Conservation (phyloP, 2,113 vertebrate genomes). For the Onychostoma macrolepis region DNA sequence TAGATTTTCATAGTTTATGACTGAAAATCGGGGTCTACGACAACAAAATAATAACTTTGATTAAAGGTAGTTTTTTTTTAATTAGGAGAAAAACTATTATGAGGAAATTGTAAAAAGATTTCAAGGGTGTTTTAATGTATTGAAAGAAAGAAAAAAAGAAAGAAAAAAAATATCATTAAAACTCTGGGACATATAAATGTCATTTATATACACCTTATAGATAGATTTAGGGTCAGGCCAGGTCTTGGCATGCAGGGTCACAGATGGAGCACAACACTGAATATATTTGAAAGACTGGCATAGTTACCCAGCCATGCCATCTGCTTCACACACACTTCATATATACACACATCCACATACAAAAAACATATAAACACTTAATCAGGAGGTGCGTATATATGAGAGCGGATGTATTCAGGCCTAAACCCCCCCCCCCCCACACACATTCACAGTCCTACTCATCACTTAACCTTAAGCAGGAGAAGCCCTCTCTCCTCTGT, state of each 20-base stretch:
- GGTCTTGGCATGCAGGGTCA: constrained; percentile 49
- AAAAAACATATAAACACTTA: constrained; percentile 28
- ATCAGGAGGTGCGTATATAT: constrained; percentile 4
- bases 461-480: constrained; percentile 9
- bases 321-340: constrained; percentile 53
- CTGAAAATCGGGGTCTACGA: neutral
- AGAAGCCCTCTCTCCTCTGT: constrained; percentile 10
- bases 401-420: neutral
- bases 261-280: constrained; percentile 58
- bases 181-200: neutral
- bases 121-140: too few species aligned
- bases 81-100: neutral
- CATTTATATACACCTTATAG: neutral
- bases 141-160: too few species aligned
- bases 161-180: neutral
- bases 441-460: constrained; percentile 9
- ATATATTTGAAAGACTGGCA: constrained; percentile 55
- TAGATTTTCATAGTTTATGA: neutral
- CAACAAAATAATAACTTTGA: neutral
- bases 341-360: constrained; percentile 10
- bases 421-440: neutral
- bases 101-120: neutral
- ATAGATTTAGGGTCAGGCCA: constrained; percentile 43
- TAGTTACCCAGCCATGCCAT: constrained; percentile 53
- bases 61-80: neutral